These are phyloP conservation scores for Chelidonichthys spinosus DNA, from an alignment of 2,797 vertebrate species.

Conservation along the genomic window DNA sequence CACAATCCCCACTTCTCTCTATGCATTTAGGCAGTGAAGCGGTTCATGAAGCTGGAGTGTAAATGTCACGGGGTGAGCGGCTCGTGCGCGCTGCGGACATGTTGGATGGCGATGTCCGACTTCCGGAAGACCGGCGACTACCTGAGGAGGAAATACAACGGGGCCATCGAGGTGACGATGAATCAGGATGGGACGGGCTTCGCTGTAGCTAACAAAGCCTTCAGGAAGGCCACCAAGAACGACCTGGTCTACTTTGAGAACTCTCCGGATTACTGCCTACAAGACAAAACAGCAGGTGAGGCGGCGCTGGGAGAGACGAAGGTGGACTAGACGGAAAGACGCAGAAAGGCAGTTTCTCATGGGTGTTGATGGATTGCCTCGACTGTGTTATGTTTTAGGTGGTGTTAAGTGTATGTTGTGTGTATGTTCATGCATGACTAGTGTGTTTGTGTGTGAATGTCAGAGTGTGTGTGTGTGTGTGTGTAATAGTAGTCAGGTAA, in stretches of 20 bases:
- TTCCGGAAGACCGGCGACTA: constrained; percentile 97
- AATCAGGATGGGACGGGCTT: constrained; percentile 97
- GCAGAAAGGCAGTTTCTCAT: constrained; percentile 54
- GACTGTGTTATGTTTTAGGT: constrained; percentile 68
- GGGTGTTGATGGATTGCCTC: constrained; percentile 74
- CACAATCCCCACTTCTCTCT: constrained; percentile 14
- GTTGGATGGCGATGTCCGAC: constrained; percentile 98
- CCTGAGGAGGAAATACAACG: constrained; percentile 94
- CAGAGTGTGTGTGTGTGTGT: constrained; percentile 50
- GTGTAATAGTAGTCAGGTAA: constrained; percentile 70
- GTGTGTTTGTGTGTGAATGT: constrained; percentile 68
- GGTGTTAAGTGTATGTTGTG: constrained; percentile 70
- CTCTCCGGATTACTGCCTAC: constrained; percentile 97
- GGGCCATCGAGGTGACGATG: constrained; percentile 96
- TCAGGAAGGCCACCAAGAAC: constrained; percentile 89
- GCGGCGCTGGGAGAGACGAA: neutral
- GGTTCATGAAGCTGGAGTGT: constrained; percentile 98
- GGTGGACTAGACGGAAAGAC: constrained; percentile 38
- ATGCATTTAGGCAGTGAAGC: constrained; percentile 90
- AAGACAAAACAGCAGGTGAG: constrained; percentile 97
- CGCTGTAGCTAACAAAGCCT: constrained; percentile 92
- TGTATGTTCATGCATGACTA: constrained; percentile 74
- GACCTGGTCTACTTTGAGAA: constrained; percentile 99
- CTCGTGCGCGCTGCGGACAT: constrained; percentile 96
- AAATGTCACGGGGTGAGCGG: constrained; percentile 98